Evolutionary conservation across 2,888 invertebrate genomes (phyloP).

Genomic region (Clunio marinus): DNA sequence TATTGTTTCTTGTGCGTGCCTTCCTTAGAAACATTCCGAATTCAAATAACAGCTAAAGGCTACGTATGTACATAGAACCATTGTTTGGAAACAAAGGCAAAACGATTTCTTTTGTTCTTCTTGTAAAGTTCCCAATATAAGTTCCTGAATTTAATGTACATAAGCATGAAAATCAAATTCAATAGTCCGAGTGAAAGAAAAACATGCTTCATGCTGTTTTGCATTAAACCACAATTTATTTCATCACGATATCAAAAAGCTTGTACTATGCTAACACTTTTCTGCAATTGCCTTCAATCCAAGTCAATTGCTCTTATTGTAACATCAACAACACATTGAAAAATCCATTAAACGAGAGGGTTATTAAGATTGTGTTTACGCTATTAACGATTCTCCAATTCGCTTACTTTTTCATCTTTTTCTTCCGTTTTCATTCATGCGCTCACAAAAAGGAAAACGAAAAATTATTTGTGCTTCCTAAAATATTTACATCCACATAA

Average conservation of each 20-base stretch:
- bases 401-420: neutral
- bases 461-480: neutral
- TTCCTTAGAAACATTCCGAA: too few relatives aligned
- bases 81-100: too few relatives aligned
- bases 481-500: constrained; percentile 38
- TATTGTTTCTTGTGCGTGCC: too few relatives aligned
- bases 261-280: neutral
- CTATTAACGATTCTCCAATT: too few relatives aligned
- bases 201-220: too few relatives aligned
- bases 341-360: neutral
- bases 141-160: too few relatives aligned
- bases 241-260: too few relatives aligned
- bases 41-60: neutral
- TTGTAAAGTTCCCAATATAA: too few relatives aligned
- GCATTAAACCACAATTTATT: too few relatives aligned
- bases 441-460: neutral
- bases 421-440: neutral
- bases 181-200: too few relatives aligned
- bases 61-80: neutral
- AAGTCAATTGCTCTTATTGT: neutral
- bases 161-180: too few relatives aligned
- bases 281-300: neutral
- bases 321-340: neutral
- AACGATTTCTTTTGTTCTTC: too few relatives aligned
- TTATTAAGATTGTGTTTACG: neutral